A percentile compares a stretch with the other conserved stretches of the same genome.
Conservation (phyloP, 37 sponge, comb jelly and placozoan species). For the Dysidea cf. avara region DNA sequence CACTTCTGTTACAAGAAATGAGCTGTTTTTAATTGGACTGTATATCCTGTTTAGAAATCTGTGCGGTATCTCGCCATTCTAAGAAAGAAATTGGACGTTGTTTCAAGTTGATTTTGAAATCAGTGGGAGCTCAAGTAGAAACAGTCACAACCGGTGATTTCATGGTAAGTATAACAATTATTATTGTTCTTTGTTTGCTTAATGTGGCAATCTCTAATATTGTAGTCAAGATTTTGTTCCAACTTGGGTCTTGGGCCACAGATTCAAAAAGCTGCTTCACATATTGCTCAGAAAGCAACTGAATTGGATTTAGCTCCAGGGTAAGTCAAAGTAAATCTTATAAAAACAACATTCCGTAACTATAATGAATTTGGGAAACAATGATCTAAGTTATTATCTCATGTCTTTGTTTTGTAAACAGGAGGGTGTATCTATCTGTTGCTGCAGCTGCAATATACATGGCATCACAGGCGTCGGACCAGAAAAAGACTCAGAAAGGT, state of each 20-base stretch:
- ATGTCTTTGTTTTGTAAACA: constrained; percentile 9
- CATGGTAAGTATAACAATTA: constrained; percentile 58
- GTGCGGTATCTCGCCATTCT: constrained; percentile 88
- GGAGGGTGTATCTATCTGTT: constrained; percentile 82
- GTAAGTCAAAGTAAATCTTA: constrained; percentile 34
- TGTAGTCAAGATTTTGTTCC: constrained; percentile 86
- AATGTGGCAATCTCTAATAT: not conserved
- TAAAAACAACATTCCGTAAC: not conserved
- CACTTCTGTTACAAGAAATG: not conserved
- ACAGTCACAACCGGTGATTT: constrained; percentile 74
- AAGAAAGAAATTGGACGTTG: constrained; percentile 98
- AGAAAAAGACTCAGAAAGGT: constrained; percentile 91
- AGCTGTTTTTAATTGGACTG: not conserved
- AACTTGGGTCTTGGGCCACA: constrained; percentile 60
- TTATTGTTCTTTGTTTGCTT: not conserved
- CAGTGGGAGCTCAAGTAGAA: constrained; percentile 58
- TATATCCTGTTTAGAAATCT: constrained; percentile 77
- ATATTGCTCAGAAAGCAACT: constrained; percentile 85
- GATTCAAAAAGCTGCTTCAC: constrained; percentile 90
- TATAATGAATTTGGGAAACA: not conserved
- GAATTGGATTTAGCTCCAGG: constrained; percentile 91
- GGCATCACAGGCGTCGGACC: constrained; percentile 89
- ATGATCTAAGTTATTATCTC: not conserved
- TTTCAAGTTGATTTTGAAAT: constrained; percentile 85
- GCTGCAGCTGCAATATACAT: constrained; percentile 97